These are phyloP conservation scores for Smutsia temminckii DNA, from an alignment of 2,797 vertebrate genomes.

Conservation along the genomic window DNA sequence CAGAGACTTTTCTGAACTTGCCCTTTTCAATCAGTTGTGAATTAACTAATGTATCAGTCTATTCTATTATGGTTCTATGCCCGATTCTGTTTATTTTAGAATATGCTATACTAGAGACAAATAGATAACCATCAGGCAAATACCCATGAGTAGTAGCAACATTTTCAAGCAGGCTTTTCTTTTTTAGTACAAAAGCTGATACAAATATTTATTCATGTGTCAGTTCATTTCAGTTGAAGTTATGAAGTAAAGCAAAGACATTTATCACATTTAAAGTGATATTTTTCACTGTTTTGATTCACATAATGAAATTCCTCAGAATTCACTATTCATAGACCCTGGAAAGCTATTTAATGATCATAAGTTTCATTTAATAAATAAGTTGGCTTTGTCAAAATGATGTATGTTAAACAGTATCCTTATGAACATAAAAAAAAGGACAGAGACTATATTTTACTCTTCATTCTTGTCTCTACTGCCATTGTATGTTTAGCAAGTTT, in stretches of 20 bases:
- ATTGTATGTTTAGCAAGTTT: conserved; percentile 69
- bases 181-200: conserved; percentile 8
- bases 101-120: not conserved
- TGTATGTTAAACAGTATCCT: conserved; percentile 19
- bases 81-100: conserved; percentile 26
- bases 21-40: not conserved
- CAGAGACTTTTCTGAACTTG: not conserved
- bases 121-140: not conserved
- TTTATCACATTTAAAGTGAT: conserved; percentile 23
- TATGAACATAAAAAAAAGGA: conserved; percentile 38
- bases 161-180: conserved; percentile 23
- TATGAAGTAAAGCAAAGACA: not conserved
- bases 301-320: conserved; percentile 15
- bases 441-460: conserved; percentile 45
- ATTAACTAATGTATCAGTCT: not conserved
- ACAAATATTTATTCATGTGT: conserved; percentile 46
- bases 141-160: not conserved
- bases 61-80: not conserved
- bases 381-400: conserved; percentile 51
- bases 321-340: not conserved
- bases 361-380: conserved; percentile 61
- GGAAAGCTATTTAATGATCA: conserved; percentile 10
- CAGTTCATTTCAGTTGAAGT: conserved; percentile 32
- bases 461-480: conserved; percentile 36
- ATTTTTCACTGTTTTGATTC: conserved; percentile 39